Percentiles rank a stretch among this genome's conserved stretches.
Evolutionary conservation across 2,113 vertebrate genomes (phyloP).

Genomic region (Vulpes lagopus): DNA sequence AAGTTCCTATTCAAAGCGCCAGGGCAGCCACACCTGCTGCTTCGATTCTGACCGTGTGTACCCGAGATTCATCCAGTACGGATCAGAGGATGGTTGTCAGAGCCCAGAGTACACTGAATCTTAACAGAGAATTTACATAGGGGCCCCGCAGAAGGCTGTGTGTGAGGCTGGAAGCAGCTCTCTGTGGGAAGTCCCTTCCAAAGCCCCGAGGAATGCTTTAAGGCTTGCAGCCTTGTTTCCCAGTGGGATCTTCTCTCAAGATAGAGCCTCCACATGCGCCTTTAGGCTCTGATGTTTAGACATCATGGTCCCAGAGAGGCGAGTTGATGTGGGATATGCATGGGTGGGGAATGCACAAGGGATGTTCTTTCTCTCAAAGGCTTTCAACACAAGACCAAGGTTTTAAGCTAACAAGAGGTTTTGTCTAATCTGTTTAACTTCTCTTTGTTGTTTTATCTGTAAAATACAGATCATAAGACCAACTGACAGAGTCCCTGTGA

Average conservation of each 20-base stretch:
- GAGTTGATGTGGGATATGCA: fast-evolving
- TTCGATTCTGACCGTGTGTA: constrained; percentile 32
- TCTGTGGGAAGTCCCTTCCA: background rate
- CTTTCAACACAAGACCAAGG: background rate
- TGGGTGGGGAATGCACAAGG: background rate
- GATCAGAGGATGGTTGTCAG: background rate
- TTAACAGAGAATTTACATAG: background rate
- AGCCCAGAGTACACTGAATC: background rate
- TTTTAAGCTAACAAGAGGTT: background rate
- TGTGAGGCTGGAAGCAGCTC: background rate
- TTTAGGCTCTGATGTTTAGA: background rate
- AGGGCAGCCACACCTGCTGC: constrained; percentile 62
- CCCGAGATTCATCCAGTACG: constrained; percentile 27
- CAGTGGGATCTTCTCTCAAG: constrained; percentile 21
- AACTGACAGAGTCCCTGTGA: background rate
- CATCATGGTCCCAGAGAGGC: background rate
- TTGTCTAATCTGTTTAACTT: background rate
- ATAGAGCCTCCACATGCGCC: background rate
- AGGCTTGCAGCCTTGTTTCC: background rate
- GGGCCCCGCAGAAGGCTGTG: background rate
- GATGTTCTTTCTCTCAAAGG: background rate
- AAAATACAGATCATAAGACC: background rate
- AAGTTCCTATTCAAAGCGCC: constrained; percentile 64
- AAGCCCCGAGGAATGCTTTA: background rate
- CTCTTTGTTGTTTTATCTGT: background rate